These are phyloP conservation scores for Scaptomyza cyrtandrae DNA, from an alignment of 2,888 invertebrate species.

Conservation along the genomic window DNA sequence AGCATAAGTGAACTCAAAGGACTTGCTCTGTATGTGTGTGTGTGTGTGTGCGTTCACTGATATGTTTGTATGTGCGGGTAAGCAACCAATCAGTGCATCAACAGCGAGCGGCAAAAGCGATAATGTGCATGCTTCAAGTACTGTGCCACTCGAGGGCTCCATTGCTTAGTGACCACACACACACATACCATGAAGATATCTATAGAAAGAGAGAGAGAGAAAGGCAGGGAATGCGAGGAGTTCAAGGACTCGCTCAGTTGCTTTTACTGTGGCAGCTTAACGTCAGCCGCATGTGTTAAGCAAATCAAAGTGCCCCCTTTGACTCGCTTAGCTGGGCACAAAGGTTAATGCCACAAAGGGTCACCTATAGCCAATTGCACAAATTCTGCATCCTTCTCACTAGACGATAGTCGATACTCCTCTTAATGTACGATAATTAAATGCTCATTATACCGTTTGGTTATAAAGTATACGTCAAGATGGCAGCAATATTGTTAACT, in stretches of 20 bases:
- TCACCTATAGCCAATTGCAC: background rate
- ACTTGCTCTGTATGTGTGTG: conserved; percentile 12
- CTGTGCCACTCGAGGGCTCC: conserved; percentile 27
- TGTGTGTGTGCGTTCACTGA: background rate
- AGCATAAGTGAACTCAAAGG: conserved; percentile 52
- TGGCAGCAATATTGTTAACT: background rate
- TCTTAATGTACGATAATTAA: conserved; percentile 21
- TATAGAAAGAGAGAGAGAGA: background rate
- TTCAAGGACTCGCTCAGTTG: background rate
- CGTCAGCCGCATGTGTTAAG: conserved; percentile 44
- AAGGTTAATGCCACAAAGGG: conserved; percentile 60
- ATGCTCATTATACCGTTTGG: conserved; percentile 8
- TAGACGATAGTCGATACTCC: background rate
- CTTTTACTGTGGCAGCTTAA: conserved; percentile 36
- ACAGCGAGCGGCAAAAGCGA: conserved; percentile 47
- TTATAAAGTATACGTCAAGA: conserved; percentile 3
- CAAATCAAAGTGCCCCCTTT: conserved; percentile 71
- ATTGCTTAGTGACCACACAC: conserved; percentile 74
- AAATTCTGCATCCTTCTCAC: background rate
- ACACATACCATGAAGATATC: background rate
- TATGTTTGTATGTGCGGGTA: conserved; percentile 16
- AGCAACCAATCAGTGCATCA: conserved; percentile 70
- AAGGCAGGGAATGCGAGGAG: background rate
- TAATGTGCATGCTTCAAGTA: conserved; percentile 66
- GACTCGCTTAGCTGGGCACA: conserved; percentile 63